Percentiles rank a stretch among this genome's conserved stretches.
These are phyloP conservation scores for Empidonax traillii DNA, from an alignment of 2,113 vertebrate species.

Conservation along the genomic window DNA sequence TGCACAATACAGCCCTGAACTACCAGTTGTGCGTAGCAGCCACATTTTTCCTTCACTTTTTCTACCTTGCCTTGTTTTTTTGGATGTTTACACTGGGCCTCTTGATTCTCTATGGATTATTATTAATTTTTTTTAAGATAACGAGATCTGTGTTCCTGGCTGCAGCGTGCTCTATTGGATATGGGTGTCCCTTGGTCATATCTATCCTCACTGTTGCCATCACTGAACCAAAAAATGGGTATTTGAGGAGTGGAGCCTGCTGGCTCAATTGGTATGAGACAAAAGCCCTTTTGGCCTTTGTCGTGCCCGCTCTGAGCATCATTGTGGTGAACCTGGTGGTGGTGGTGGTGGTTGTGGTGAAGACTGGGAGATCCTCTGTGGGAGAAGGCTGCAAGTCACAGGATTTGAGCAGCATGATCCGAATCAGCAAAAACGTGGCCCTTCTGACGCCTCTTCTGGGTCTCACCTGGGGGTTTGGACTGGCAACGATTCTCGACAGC, in stretches of 20 bases:
- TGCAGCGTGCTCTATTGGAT: slow-evolving; percentile 79
- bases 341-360: slow-evolving; percentile 78
- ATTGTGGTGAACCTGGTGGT: slow-evolving; percentile 82
- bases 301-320: slow-evolving; percentile 81
- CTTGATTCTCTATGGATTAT: slow-evolving; percentile 82
- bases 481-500: slow-evolving; percentile 67
- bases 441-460: slow-evolving; percentile 87
- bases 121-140: slow-evolving; percentile 83
- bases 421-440: slow-evolving; percentile 80
- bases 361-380: slow-evolving; percentile 74
- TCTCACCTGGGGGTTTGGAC: slow-evolving; percentile 86
- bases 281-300: slow-evolving; percentile 83
- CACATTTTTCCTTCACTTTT: slow-evolving; percentile 89
- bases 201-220: slow-evolving; percentile 78
- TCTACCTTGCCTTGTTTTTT: slow-evolving; percentile 89
- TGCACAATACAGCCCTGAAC: not conserved
- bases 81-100: slow-evolving; percentile 90
- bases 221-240: slow-evolving; percentile 73
- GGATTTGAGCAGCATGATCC: slow-evolving; percentile 63
- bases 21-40: slow-evolving; percentile 73
- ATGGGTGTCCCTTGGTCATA: slow-evolving; percentile 84
- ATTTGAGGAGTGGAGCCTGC: slow-evolving; percentile 74
- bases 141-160: slow-evolving; percentile 75
- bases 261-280: slow-evolving; percentile 87
- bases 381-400: slow-evolving; percentile 75